Evolutionary conservation across 2,113 vertebrate genomes (phyloP), one percentile per base, ranked within the genome.

Genomic region (Dasyornis broadbenti): DNA sequence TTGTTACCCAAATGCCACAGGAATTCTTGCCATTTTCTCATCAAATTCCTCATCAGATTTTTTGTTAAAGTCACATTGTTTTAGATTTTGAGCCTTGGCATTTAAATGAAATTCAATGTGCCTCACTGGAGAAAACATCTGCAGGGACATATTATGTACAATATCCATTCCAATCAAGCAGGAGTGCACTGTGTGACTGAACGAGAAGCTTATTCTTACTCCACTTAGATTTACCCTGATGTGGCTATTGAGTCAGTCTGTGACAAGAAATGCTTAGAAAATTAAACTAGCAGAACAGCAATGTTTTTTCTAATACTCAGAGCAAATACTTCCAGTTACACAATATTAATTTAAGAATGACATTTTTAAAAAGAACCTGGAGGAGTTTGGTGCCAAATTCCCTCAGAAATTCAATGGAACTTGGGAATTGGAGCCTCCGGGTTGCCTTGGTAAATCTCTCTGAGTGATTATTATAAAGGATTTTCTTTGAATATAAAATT

Each of bases 1-100:
- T 98, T 98, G 98, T 98, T 98, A 98, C 98, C 97, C 98, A 98
- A 98, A 98, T 98, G 98, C 98, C 98, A 98, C 98, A 98, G 98
- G 98, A 98, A 98, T 98, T 98, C 98, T 98, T 98, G 97, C 97
- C 98, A 98, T 98, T 98, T 98, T 98, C 97, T 98, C 98, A 98
- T 98, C 98, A 98, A 98, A 98, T 97, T 98, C 97, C 98, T 98
- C 98, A 98, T 98, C 98, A 98, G 96, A 98, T 98, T 98, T 98
- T 97, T 98, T 98, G 97, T 98, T 98, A 97, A 98, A 98, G 98
- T 98, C 98, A 98, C 97, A 98, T 98, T 98, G 98, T 98, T 98
- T 98, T 97, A 97, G 97, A 98, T 98, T 98, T 98, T 98, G 96
- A 97, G 98, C 97, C 97, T 98, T 98, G 98, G 98, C 98, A 98